phyloP scores from a whole-genome alignment of 2,888 invertebrate species.

The Drosophila nigritarsus region DNA sequence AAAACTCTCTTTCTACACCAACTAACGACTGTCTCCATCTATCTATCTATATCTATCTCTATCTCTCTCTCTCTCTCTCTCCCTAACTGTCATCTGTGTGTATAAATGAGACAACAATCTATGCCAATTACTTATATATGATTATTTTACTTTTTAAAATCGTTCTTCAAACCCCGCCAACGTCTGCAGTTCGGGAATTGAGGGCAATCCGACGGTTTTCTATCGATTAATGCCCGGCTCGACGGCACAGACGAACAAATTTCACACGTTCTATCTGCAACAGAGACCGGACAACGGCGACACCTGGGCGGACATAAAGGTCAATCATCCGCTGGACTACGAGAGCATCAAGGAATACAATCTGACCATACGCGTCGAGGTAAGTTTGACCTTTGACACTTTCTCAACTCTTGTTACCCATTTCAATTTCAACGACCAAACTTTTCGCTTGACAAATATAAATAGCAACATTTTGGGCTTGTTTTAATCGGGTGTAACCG shows the following conservation, averaged over 20 bases:
- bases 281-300: constrained; percentile 96
- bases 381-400: constrained; percentile 85
- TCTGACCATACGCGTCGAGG: constrained; percentile 97
- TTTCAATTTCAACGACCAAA: constrained; percentile 3
- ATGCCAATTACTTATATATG: constrained; percentile 31
- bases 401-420: not conserved
- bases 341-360: constrained; percentile 98
- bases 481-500: not conserved
- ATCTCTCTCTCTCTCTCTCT: not conserved
- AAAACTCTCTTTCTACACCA: constrained; percentile 43
- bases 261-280: constrained; percentile 97
- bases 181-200: constrained; percentile 93
- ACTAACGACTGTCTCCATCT: constrained; percentile 8
- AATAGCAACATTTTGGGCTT: accelerated
- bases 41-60: not conserved
- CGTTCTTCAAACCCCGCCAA: constrained; percentile 1
- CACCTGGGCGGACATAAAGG: constrained; percentile 98
- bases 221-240: constrained; percentile 98
- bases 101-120: not conserved
- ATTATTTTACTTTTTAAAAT: not conserved
- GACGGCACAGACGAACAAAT: constrained; percentile 97
- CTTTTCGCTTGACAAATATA: not conserved
- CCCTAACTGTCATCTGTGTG: not conserved
- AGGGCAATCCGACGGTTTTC: constrained; percentile 97
- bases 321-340: constrained; percentile 97